Base-by-base conservation (phyloP, 2,113 vertebrate species). In the Lagopus muta region DNA sequence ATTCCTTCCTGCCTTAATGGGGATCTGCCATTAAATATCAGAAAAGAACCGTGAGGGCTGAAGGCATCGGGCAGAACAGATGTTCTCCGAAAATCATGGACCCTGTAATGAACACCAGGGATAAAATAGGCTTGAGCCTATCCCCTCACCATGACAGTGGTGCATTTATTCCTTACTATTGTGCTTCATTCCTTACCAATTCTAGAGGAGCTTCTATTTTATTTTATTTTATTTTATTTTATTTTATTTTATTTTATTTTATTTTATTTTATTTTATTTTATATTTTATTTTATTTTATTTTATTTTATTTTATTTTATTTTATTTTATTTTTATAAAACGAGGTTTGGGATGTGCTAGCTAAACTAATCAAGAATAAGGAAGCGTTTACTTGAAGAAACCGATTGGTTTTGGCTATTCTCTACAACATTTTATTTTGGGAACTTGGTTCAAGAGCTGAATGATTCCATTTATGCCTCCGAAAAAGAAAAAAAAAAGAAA, bases 271-370 rank as follows among this genome's bases (percentile, higher is more conserved):
- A 30, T 55, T 95, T 88, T 36, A 36, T 36, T 40, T 11, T 40
- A 30, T 55, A 94, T 88, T 77, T 22, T 10, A 24, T 52, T 42
- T 42, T 42, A 30, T 32, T 95, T 88, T 77, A 30, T 55, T 95
- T 86, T 77, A 30, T 55, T 95, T 88, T 77, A 30, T 55, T 95
- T 88, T 77, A 30, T 55, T 95, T 88, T 77, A 30, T 55, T 95
- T 88, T 38, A 38, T 38, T 40, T 13, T 40, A 30, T 55, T 95
- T 88, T 77, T 22, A 0, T 42, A 66, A 3, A 0, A 1, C 28
- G 78, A 66, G 4, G 5, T 30, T 90, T 69, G 52, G 48, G 50
- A 66, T 45, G 36, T 25, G 5, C 30, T 52, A 30, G 7, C 48
- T 55, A 80, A 77, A 86, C 70, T 57, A 71, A 75, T 8, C 34